phyloP scores from a whole-genome alignment of 1,140 invertebrate genomes.

The Physella acuta region DNA sequence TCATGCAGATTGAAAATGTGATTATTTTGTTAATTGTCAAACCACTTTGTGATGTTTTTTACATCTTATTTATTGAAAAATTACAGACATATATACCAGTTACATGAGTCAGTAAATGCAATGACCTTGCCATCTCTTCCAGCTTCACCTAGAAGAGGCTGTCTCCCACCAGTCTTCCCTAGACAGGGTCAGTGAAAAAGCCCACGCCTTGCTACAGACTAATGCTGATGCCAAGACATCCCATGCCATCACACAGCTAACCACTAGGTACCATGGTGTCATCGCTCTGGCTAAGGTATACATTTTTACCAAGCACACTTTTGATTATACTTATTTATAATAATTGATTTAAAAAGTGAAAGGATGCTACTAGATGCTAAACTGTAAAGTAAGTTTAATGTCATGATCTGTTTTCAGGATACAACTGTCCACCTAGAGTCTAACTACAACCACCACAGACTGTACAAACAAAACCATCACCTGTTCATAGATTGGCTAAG shows the following conservation, averaged over 20 bases:
- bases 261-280: slow-evolving; percentile 86
- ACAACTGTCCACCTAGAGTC: slow-evolving; percentile 90
- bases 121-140: too few species aligned
- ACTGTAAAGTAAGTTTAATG: too few species aligned
- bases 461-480: slow-evolving; percentile 62
- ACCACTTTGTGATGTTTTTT: too few species aligned
- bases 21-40: too few species aligned
- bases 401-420: slow-evolving; percentile 70
- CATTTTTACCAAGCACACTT: too few species aligned
- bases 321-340: too few species aligned
- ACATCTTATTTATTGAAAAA: too few species aligned
- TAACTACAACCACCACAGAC: slow-evolving; percentile 81
- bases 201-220: slow-evolving; percentile 53
- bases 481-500: slow-evolving; percentile 50
- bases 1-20: too few species aligned
- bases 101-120: too few species aligned
- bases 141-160: slow-evolving; percentile 50
- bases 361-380: too few species aligned
- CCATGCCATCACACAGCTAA: slow-evolving; percentile 85
- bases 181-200: slow-evolving; percentile 53
- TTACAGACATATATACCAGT: too few species aligned
- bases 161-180: slow-evolving; percentile 48
- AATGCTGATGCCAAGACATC: slow-evolving; percentile 81
- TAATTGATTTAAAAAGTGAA: too few species aligned
- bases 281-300: slow-evolving; percentile 79